These are phyloP conservation scores for Anthoscopus minutus DNA, from an alignment of 2,113 vertebrate species.

Conservation along the genomic window DNA sequence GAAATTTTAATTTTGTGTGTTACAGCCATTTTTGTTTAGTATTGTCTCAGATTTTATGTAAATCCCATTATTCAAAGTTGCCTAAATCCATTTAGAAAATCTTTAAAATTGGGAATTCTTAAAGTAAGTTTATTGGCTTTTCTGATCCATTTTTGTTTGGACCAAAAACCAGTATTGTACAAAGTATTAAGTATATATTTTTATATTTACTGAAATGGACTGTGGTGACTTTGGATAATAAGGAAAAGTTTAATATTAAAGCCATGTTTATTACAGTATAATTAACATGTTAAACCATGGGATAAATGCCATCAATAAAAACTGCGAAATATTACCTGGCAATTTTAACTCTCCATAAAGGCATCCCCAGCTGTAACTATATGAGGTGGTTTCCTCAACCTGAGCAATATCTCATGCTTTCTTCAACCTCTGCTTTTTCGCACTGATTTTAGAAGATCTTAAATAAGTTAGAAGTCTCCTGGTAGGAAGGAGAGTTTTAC, in stretches of 20 bases:
- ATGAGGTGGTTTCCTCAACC: rapidly evolving
- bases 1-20: constrained; percentile 91
- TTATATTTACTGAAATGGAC: constrained; percentile 99
- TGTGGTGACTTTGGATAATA: constrained; percentile 99
- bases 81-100: constrained; percentile 99
- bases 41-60: constrained; percentile 98
- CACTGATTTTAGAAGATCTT: neutral
- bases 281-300: constrained; percentile 99
- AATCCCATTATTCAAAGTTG: constrained; percentile 99
- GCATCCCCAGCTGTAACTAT: neutral
- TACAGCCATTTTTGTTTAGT: constrained; percentile 88
- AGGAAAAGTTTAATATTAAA: constrained; percentile 99
- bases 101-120: constrained; percentile 99
- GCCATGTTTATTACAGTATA: constrained; percentile 99
- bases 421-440: neutral
- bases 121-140: constrained; percentile 99
- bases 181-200: constrained; percentile 99
- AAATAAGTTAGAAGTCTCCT: neutral
- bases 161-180: constrained; percentile 99
- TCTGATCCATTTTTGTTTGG: constrained; percentile 99
- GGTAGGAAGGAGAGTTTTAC: neutral
- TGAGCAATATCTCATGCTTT: rapidly evolving
- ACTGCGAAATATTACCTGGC: constrained; percentile 74
- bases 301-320: constrained; percentile 99
- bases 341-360: constrained; percentile 22